Evolutionary conservation across 2,888 invertebrate genomes (phyloP).

Genomic region (Crocallis elinguaria): DNA sequence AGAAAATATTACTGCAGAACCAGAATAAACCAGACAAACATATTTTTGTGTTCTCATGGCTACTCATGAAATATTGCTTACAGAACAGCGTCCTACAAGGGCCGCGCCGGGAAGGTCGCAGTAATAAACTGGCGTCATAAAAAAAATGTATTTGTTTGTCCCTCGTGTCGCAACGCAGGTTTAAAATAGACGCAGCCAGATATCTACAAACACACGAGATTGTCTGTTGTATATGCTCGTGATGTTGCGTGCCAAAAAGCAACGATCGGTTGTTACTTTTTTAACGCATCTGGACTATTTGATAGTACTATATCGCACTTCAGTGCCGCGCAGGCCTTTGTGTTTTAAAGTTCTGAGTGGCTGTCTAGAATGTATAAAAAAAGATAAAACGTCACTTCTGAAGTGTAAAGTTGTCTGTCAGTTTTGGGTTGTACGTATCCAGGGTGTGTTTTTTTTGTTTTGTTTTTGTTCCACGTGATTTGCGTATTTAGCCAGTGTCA

Average conservation of each 20-base stretch:
- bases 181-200: slow-evolving; percentile 28
- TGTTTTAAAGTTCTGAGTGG: too few relatives aligned
- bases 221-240: neutral
- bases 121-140: slow-evolving; percentile 25
- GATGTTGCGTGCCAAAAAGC: slow-evolving; percentile 20
- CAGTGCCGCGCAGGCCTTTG: too few relatives aligned
- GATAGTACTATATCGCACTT: slow-evolving; percentile 5
- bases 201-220: slow-evolving; percentile 1
- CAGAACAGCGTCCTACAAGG: slow-evolving; percentile 18
- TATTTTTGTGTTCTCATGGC: slow-evolving; percentile 5
- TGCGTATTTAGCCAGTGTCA: too few relatives aligned
- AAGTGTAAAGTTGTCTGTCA: too few relatives aligned
- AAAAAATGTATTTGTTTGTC: slow-evolving; percentile 27
- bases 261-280: neutral
- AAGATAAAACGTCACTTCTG: too few relatives aligned
- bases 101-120: slow-evolving; percentile 27
- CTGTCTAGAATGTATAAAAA: too few relatives aligned
- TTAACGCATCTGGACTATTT: slow-evolving; percentile 14
- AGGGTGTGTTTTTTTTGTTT: too few relatives aligned
- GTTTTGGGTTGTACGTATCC: too few relatives aligned
- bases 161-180: slow-evolving; percentile 26
- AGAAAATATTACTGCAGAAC: neutral
- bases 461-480: too few relatives aligned
- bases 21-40: slow-evolving; percentile 6
- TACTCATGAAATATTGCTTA: slow-evolving; percentile 23